Percentiles rank a stretch among this genome's conserved stretches.
Evolutionary conservation across 1,140 invertebrate species (phyloP).

Genomic region (Diabrotica undecimpunctata): DNA sequence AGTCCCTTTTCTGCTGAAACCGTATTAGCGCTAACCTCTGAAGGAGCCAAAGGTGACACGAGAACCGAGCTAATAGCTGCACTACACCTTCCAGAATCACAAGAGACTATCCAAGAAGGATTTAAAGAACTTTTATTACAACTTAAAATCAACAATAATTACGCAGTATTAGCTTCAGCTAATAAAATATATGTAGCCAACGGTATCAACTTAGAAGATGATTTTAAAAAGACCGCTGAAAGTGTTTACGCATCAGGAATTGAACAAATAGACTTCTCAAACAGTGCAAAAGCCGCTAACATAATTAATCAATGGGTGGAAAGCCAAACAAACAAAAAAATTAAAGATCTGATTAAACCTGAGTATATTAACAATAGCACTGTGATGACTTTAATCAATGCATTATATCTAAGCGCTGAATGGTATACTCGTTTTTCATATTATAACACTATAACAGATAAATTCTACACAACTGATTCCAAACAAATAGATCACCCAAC

Average conservation of each 20-base stretch:
- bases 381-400: conserved; percentile 73
- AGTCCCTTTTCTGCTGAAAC: conserved; percentile 15
- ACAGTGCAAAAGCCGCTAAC: conserved; percentile 42
- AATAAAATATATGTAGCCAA: conserved; percentile 14
- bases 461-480: conserved; percentile 40
- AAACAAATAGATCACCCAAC: conserved; percentile 38
- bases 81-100: not conserved
- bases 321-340: conserved; percentile 66
- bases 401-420: conserved; percentile 73
- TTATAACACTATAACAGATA: conserved; percentile 50
- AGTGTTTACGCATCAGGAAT: conserved; percentile 45
- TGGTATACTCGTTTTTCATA: conserved; percentile 58
- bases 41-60: conserved; percentile 10
- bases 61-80: not conserved
- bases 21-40: conserved; percentile 5
- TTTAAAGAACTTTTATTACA: conserved; percentile 5
- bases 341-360: conserved; percentile 60
- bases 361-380: conserved; percentile 54
- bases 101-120: not conserved
- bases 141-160: not conserved
- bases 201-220: conserved; percentile 7
- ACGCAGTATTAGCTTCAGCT: not conserved
- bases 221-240: conserved; percentile 10
- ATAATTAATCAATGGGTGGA: conserved; percentile 71
- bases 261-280: conserved; percentile 55